Base-by-base conservation (phyloP, 2,113 vertebrate species). In the Rhea americana region DNA sequence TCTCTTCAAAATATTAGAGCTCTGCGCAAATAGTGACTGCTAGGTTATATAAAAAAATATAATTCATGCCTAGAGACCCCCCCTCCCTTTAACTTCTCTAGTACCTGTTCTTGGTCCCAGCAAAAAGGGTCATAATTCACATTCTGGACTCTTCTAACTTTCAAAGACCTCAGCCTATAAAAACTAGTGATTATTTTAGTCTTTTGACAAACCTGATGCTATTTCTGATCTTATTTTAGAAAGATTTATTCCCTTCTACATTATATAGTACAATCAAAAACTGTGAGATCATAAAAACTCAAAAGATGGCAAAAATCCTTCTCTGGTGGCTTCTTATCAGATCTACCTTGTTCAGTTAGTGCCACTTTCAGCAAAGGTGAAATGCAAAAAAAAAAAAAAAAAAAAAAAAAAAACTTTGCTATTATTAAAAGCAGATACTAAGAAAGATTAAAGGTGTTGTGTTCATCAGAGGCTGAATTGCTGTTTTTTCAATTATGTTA, bases 381-480 rank as follows among this genome's bases (percentile, higher is more conserved):
- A 90, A 91, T 79, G 62, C n/a, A n/a, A n/a, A n/a, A n/a, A n/a
- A n/a, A 92, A 92, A 66, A 95, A 94, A 90, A 30, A 47, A 74
- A 93, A 79, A 32, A 85, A 86, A 93, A 89, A 90, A 77, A 86
- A 53, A 79, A 30, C n/a, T 93, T 85, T 94, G 32, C n/a, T 91
- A 15, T 62, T 95, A 73, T 76, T 94, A 92, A 90, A 91, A 41
- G 17, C n/a, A 87, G 74, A 76, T 82, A 94, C 63, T 41, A 70
- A 93, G 35, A 41, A 95, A 85, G 24, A 50, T 65, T 62, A 92
- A 90, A 91, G 20, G 32, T 66, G 37, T 73, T 91, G 32, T 55
- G 18, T 62, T 93, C 62, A 62, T 85, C 78, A 89, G 75, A 85
- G 8, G 5, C 76, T 91, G 82, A 26, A 47, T 17, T 74, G 14